Base-by-base conservation (phyloP, 2,797 vertebrate species). In the Rachycentron canadum region DNA sequence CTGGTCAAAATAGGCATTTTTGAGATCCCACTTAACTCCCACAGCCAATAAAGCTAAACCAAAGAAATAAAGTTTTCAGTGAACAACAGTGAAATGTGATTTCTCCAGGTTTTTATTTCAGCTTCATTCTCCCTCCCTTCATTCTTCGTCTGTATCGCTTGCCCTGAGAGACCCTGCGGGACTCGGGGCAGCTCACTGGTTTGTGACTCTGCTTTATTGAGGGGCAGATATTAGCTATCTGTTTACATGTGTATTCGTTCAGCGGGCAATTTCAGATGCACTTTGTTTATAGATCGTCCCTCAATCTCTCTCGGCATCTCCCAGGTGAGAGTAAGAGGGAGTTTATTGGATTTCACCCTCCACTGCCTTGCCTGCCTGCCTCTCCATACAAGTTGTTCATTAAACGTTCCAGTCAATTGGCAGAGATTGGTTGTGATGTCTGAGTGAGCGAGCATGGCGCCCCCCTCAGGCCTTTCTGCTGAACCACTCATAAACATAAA, bases 301-400 rank as follows among this genome's bases (percentile, higher is more conserved):
- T 76, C 87, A 68, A 75, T 69, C 79, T 76, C 85, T 70, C 84
- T 69, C 61, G 62, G 75, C 49, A 32, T 83, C 89, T 92, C 92
- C 79, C 90, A 92, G 92, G 87, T 94, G 90, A 93, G 83, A 82
- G 73, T 79, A 67, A 88, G 84, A 79, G 85, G 84, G 81, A 81
- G 77, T 90, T 94, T 95, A 94, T 94, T 95, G 93, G 93, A 95
- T 95, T 94, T 93, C 90, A 88, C 82, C 88, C 87, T 92, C 88
- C 56, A 52, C 84, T 86, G 84, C 90, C 81, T 91, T 30, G 65
- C 83, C 69, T 25, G 72, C 81, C 75, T 32, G 67, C 79, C 89
- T 87, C 86, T 77, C 89, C 82, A 76, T 88, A 83, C 76, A 76
- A 74, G 78, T 86, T 92, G 92, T 92, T 95, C 92, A 94, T 94